phyloP scores from a whole-genome alignment of 2,113 vertebrate genomes.

The Ornithorhynchus anatinus region DNA sequence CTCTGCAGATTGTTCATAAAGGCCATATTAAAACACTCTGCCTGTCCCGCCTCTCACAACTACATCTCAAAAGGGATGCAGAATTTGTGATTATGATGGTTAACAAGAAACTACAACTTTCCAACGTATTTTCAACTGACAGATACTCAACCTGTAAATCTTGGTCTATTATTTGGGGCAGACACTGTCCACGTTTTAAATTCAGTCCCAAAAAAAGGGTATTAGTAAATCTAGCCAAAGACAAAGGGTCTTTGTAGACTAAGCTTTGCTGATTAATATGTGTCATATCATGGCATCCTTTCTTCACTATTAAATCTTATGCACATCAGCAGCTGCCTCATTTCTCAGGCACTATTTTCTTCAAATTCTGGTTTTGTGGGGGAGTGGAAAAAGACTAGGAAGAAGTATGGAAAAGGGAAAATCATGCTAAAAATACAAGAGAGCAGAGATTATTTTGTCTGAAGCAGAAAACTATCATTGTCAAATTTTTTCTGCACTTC shows the following conservation, averaged over 20 bases:
- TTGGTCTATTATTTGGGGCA: not conserved
- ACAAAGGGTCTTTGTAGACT: not conserved
- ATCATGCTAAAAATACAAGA: not conserved
- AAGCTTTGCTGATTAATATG: constrained; percentile 23
- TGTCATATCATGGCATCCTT: not conserved
- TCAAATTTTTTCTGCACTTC: not conserved
- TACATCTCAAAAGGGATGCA: not conserved
- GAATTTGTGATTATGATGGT: not conserved
- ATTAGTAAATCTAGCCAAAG: not conserved
- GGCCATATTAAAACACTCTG: not conserved
- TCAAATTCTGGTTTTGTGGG: not conserved
- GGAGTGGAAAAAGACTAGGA: not conserved
- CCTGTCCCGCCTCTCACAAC: not conserved
- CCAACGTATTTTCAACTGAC: not conserved
- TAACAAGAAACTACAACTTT: not conserved
- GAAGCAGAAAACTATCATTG: not conserved
- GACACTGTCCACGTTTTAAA: not conserved
- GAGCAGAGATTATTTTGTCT: not conserved
- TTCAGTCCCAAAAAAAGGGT: not conserved
- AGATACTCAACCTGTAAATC: not conserved
- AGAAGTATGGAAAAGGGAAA: not conserved
- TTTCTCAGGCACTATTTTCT: constrained; percentile 12
- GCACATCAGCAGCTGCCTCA: constrained; percentile 6
- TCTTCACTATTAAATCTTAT: constrained; percentile 5
- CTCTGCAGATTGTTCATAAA: constrained; percentile 1